A percentile compares a stretch with the other conserved stretches of the same genome.
phyloP scores from a whole-genome alignment of 2,113 vertebrate species.

The Entomyzon cyanotis region DNA sequence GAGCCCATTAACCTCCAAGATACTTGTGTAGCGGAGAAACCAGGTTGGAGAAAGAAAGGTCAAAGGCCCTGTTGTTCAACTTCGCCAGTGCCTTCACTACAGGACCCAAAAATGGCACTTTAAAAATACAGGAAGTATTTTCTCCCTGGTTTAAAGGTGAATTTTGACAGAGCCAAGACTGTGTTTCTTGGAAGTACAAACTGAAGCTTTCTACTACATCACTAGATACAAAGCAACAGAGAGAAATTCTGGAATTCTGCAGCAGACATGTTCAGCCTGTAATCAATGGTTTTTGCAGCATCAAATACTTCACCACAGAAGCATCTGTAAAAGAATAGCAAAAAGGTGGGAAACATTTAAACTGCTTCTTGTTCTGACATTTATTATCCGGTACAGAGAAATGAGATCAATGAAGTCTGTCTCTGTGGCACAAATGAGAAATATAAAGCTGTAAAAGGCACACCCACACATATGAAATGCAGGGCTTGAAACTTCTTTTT shows the following conservation, averaged over 20 bases:
- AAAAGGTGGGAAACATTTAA: not conserved
- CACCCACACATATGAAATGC: constrained; percentile 7
- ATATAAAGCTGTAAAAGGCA: not conserved
- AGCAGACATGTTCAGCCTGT: not conserved
- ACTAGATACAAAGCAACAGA: not conserved
- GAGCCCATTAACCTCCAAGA: not conserved
- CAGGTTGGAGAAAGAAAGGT: not conserved
- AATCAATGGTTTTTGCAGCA: not conserved
- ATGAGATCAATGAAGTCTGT: not conserved
- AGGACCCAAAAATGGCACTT: not conserved
- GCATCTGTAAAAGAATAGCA: not conserved
- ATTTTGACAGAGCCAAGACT: not conserved
- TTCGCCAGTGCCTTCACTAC: not conserved
- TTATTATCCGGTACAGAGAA: not conserved
- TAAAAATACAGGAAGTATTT: not conserved
- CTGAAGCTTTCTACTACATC: not conserved
- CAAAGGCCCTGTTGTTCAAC: not conserved
- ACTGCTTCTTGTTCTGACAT: not conserved
- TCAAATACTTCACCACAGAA: not conserved
- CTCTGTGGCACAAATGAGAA: constrained; percentile 9
- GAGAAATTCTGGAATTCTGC: not conserved
- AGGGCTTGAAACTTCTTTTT: constrained; percentile 14
- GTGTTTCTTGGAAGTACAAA: not conserved
- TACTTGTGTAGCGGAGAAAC: not conserved
- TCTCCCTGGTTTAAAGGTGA: not conserved